phyloP scores from a whole-genome alignment of 2,888 invertebrate species.

The Phlogophora meticulosa region DNA sequence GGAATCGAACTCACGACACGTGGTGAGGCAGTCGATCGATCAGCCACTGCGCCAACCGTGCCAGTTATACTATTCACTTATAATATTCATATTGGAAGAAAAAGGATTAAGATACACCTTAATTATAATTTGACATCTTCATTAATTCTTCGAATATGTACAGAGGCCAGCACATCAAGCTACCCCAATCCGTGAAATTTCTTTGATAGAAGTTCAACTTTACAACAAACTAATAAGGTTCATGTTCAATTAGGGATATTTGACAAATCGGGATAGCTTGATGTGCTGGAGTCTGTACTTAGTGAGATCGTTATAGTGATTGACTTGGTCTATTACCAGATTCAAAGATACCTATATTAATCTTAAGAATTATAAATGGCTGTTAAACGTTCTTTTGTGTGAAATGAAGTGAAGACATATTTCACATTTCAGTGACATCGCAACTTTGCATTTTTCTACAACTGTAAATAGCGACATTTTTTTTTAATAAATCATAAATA shows the following conservation, averaged over 20 bases:
- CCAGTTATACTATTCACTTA: too few species aligned
- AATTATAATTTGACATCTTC: neutral
- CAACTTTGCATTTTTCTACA: neutral
- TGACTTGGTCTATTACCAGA: neutral
- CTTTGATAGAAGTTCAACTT: too few species aligned
- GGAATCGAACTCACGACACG: too few species aligned
- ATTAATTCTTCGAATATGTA: constrained; percentile 33
- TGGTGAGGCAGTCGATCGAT: too few species aligned
- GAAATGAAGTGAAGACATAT: neutral
- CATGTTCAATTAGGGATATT: too few species aligned
- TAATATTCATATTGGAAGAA: constrained; percentile 8
- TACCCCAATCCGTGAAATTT: too few species aligned
- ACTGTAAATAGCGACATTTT: neutral
- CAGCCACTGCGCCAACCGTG: too few species aligned
- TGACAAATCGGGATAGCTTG: too few species aligned
- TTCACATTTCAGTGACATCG: neutral
- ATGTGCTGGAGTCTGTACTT: too few species aligned
- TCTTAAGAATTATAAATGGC: constrained; percentile 5
- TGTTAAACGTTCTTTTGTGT: neutral
- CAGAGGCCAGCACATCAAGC: too few species aligned
- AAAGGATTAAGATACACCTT: constrained; percentile 20
- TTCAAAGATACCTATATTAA: neutral
- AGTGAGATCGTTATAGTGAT: neutral
- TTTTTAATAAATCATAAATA: too few species aligned
- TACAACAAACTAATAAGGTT: too few species aligned